Conservation (phyloP, 2,797 vertebrate species). For the Phataginus tetradactyla region DNA sequence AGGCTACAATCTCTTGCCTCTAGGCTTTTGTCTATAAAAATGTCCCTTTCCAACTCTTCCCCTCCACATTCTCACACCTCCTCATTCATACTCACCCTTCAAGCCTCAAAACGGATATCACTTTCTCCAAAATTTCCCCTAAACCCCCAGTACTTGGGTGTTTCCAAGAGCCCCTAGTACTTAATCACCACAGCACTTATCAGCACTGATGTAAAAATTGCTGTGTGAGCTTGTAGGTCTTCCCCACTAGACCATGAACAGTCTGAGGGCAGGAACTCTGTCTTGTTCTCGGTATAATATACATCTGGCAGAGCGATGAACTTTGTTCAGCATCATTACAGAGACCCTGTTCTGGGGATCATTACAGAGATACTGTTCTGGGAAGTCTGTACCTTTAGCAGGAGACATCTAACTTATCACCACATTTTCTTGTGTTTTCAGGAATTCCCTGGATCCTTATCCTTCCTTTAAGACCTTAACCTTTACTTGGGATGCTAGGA, state of each 20-base stretch:
- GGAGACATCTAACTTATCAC: neutral
- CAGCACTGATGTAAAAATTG: neutral
- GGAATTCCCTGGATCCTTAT: neutral
- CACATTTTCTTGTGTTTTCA: conserved; percentile 16
- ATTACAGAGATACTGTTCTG: neutral
- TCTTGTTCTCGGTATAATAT: neutral
- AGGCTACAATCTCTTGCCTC: neutral
- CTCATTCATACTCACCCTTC: neutral
- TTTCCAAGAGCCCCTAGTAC: neutral
- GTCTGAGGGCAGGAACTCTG: neutral
- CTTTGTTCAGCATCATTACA: neutral
- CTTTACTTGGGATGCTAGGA: neutral
- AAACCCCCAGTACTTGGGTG: neutral
- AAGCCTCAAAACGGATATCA: neutral
- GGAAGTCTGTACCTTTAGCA: neutral
- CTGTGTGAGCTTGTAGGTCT: neutral
- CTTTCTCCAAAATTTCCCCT: neutral
- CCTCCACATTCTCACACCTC: neutral
- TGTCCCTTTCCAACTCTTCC: neutral
- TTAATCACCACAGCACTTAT: neutral
- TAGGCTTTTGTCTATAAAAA: neutral
- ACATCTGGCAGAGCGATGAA: neutral
- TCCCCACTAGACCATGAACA: neutral
- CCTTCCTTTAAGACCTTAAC: neutral
- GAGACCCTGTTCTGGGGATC: neutral